phyloP scores from a whole-genome alignment of 1,140 invertebrate species.

The Diorhabda carinulata region DNA sequence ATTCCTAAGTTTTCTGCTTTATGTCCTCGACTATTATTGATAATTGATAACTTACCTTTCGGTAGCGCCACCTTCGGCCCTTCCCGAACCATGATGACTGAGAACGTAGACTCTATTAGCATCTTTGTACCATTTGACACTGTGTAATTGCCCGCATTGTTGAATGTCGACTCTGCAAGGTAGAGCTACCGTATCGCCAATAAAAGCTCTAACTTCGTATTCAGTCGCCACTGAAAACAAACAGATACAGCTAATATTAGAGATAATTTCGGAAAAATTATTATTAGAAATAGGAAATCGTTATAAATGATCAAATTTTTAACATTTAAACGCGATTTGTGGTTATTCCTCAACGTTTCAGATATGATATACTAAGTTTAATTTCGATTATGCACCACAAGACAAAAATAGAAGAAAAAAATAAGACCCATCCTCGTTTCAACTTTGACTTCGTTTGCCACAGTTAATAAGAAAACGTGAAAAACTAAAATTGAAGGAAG shows the following conservation, averaged over 20 bases:
- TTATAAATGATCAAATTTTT: no score
- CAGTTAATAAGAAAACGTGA: constrained; percentile 34
- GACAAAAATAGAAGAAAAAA: no score
- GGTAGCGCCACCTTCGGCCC: constrained; percentile 69
- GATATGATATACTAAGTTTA: no score
- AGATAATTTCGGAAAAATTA: not conserved
- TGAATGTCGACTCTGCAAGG: constrained; percentile 72
- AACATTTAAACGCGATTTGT: no score
- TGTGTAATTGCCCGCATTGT: constrained; percentile 78
- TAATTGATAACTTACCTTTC: constrained; percentile 59
- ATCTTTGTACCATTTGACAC: constrained; percentile 85
- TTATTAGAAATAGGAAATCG: not conserved
- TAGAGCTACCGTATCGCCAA: constrained; percentile 65
- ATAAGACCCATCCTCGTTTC: constrained; percentile 22
- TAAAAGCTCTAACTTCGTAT: constrained; percentile 40
- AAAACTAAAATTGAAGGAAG: constrained; percentile 3
- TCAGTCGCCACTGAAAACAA: constrained; percentile 39
- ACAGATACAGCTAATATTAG: not conserved
- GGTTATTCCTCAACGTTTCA: no score
- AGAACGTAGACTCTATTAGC: constrained; percentile 78
- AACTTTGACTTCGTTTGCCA: constrained; percentile 37
- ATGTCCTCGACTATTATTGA: no score
- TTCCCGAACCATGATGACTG: constrained; percentile 68
- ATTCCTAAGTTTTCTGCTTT: no score
- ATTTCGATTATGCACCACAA: no score